Evolutionary conservation across 2,113 vertebrate genomes (phyloP).

Genomic region (Suricata suricatta): DNA sequence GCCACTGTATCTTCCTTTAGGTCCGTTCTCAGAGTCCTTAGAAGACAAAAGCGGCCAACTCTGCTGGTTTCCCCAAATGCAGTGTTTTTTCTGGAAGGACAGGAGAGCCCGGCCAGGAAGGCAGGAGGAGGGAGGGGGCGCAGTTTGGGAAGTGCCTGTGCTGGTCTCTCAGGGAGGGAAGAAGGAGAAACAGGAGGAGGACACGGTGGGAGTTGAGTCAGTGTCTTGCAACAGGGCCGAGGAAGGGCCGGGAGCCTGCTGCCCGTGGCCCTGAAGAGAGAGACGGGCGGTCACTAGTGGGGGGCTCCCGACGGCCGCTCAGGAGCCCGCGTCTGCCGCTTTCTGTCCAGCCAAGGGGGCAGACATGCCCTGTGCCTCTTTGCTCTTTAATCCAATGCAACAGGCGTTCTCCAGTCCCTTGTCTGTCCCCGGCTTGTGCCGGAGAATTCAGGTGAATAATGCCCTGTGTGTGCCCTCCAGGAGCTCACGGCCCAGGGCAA

Average conservation of each 20-base stretch:
- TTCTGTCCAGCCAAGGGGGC: neutral
- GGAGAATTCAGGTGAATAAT: neutral
- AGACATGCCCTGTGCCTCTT: neutral
- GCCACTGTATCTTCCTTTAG: neutral
- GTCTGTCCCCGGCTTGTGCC: neutral
- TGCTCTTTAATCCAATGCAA: neutral
- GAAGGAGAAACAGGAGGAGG: neutral
- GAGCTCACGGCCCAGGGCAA: neutral
- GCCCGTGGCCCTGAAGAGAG: neutral
- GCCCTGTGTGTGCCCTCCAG: too few relatives aligned
- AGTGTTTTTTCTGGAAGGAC: neutral
- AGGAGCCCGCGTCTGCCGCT: neutral
- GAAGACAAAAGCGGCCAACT: neutral
- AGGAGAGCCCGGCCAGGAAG: neutral
- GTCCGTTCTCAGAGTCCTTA: neutral
- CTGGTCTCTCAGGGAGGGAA: neutral
- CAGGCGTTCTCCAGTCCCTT: neutral
- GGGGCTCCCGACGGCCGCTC: neutral
- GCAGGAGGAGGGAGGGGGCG: neutral
- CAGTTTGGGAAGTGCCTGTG: too few relatives aligned
- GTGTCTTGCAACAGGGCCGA: too few relatives aligned
- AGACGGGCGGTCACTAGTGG: neutral
- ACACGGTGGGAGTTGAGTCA: fast-evolving
- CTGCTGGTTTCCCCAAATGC: neutral
- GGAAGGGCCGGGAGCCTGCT: neutral